Evolutionary conservation across 2,797 vertebrate species (phyloP).

Genomic region (Pangasius krempfi): DNA sequence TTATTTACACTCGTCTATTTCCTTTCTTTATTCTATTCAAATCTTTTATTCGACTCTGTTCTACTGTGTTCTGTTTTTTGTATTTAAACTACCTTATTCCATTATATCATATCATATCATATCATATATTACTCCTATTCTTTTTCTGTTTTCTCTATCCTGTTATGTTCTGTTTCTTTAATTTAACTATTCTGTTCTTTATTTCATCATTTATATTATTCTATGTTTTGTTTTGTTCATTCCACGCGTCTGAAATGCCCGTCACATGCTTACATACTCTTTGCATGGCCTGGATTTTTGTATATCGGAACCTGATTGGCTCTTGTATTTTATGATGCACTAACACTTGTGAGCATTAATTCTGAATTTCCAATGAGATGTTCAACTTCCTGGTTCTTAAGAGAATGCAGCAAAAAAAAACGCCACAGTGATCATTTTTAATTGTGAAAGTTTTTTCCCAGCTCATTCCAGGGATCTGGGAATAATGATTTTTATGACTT

Average conservation of each 20-base stretch:
- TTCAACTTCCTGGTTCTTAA: neutral
- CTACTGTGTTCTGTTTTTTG: neutral
- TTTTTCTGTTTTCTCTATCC: neutral
- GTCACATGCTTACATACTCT: neutral
- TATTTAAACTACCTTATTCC: no score
- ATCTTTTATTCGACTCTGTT: no score
- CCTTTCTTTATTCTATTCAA: no score
- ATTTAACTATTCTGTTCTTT: neutral
- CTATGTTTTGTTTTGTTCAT: neutral
- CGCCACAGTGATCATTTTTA: neutral
- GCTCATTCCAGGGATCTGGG: neutral
- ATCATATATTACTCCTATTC: neutral
- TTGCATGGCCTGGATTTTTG: neutral
- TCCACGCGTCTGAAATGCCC: neutral
- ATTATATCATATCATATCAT: no score
- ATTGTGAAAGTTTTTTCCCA: neutral
- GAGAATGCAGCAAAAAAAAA: neutral
- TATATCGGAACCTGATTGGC: neutral
- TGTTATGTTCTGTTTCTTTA: neutral
- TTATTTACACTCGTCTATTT: neutral
- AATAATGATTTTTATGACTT: neutral
- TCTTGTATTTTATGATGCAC: neutral
- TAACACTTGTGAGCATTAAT: neutral
- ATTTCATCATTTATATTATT: neutral
- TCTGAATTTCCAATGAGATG: neutral